phyloP scores from a whole-genome alignment of 1,140 invertebrate genomes.

The Drosophila ogumai region DNA sequence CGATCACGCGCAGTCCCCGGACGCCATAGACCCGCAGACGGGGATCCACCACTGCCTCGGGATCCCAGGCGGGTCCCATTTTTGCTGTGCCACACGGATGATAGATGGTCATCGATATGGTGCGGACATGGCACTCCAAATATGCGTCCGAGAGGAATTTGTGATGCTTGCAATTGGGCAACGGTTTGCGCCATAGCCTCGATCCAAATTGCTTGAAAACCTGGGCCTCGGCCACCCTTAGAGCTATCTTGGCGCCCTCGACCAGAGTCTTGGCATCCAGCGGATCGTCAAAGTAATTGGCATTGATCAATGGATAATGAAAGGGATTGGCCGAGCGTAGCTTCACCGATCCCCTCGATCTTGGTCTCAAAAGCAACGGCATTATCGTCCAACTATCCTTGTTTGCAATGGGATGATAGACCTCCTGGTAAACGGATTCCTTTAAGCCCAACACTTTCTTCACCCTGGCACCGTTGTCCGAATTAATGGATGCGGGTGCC shows the following conservation, averaged over 20 bases:
- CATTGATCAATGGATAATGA: constrained; percentile 93
- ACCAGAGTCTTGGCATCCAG: constrained; percentile 91
- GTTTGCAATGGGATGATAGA: constrained; percentile 91
- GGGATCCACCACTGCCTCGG: constrained; percentile 92
- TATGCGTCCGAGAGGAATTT: constrained; percentile 91
- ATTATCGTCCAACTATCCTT: constrained; percentile 93
- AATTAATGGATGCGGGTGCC: constrained; percentile 93
- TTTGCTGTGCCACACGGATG: constrained; percentile 92
- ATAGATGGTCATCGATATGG: constrained; percentile 94
- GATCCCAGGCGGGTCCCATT: constrained; percentile 92
- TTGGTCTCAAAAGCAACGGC: constrained; percentile 92
- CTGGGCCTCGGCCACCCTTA: constrained; percentile 89
- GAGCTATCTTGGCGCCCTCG: constrained; percentile 92
- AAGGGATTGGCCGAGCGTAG: constrained; percentile 92
- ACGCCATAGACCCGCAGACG: constrained; percentile 91
- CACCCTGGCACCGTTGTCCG: constrained; percentile 90
- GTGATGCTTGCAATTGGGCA: constrained; percentile 92
- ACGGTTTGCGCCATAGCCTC: constrained; percentile 89
- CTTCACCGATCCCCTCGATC: constrained; percentile 91
- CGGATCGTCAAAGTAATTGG: constrained; percentile 94
- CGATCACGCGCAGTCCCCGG: constrained; percentile 91
- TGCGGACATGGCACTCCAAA: constrained; percentile 93
- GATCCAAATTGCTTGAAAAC: constrained; percentile 93
- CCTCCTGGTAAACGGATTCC: constrained; percentile 92
- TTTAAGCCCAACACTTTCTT: constrained; percentile 92